phyloP scores from a whole-genome alignment of 2,797 vertebrate genomes.

The Adelosebastes latens region DNA sequence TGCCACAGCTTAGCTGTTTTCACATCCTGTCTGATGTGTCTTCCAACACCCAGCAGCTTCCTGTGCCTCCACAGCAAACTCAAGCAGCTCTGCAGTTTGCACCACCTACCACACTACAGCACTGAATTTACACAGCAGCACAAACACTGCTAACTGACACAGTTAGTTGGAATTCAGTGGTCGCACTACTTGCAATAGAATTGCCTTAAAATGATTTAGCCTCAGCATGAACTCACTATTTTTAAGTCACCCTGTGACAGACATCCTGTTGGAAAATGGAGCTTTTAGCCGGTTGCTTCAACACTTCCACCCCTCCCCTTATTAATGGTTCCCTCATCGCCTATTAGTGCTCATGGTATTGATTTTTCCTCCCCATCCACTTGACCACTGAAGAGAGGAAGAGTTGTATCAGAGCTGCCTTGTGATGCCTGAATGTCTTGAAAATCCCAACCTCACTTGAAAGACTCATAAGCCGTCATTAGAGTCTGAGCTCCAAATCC shows the following conservation, averaged over 20 bases:
- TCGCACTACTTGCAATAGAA: not conserved
- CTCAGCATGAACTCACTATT: not conserved
- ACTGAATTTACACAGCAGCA: not conserved
- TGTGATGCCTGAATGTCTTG: not conserved
- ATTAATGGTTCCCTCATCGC: slow-evolving; percentile 44
- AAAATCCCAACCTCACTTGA: not conserved
- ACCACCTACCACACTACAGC: not conserved
- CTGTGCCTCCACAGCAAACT: slow-evolving; percentile 75
- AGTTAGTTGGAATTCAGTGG: not conserved
- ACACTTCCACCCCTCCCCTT: not conserved
- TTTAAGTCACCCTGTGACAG: not conserved
- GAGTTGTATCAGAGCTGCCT: not conserved
- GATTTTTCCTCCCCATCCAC: slow-evolving; percentile 24
- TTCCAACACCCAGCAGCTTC: slow-evolving; percentile 81
- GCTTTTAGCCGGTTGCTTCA: slow-evolving; percentile 13
- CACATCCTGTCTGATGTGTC: slow-evolving; percentile 80
- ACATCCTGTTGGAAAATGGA: slow-evolving; percentile 1
- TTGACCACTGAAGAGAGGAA: slow-evolving; percentile 1
- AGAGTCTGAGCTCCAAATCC: slow-evolving; percentile 8
- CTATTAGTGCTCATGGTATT: slow-evolving; percentile 31
- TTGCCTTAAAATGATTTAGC: not conserved
- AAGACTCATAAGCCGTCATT: slow-evolving; percentile 1
- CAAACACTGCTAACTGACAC: not conserved
- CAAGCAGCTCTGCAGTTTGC: slow-evolving; percentile 35
- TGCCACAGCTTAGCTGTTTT: slow-evolving; percentile 63